These are phyloP conservation scores for Aphrophora alni DNA, from an alignment of 2,888 invertebrate genomes.

Conservation along the genomic window DNA sequence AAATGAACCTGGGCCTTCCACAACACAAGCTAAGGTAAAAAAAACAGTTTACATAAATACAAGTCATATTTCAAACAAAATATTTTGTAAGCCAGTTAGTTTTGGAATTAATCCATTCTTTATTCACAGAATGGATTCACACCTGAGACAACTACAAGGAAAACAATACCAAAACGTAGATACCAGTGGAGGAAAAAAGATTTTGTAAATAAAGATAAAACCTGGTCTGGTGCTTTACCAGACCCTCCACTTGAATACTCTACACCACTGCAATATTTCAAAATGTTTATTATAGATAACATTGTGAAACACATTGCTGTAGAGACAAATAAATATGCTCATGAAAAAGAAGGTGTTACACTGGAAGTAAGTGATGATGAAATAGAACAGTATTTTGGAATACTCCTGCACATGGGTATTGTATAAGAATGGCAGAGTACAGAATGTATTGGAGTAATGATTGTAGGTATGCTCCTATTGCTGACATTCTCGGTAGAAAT, in stretches of 20 bases:
- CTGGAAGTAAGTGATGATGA: conserved; percentile 27
- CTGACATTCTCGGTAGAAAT: background rate
- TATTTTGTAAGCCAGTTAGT: too few species aligned
- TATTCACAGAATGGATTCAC: too few species aligned
- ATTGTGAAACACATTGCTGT: conserved; percentile 29
- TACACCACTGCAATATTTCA: conserved; percentile 37
- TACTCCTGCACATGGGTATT: conserved; percentile 43
- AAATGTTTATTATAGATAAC: conserved; percentile 24
- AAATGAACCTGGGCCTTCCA: too few species aligned
- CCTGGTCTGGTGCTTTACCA: conserved; percentile 32
- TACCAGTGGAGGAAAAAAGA: too few species aligned
- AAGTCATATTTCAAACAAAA: too few species aligned
- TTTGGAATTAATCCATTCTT: too few species aligned
- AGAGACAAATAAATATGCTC: conserved; percentile 33
- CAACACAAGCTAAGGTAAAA: too few species aligned
- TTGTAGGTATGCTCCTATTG: conserved; percentile 13
- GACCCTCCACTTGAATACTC: conserved; percentile 32
- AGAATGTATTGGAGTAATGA: background rate
- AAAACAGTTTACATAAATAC: too few species aligned
- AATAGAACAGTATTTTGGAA: conserved; percentile 33
- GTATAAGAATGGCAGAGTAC: background rate
- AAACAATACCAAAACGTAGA: too few species aligned
- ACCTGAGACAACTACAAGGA: too few species aligned
- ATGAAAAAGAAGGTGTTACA: conserved; percentile 28
- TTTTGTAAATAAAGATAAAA: background rate